These are phyloP conservation scores for Cynopterus sphinx DNA, from an alignment of 2,797 vertebrate species.

Conservation along the genomic window DNA sequence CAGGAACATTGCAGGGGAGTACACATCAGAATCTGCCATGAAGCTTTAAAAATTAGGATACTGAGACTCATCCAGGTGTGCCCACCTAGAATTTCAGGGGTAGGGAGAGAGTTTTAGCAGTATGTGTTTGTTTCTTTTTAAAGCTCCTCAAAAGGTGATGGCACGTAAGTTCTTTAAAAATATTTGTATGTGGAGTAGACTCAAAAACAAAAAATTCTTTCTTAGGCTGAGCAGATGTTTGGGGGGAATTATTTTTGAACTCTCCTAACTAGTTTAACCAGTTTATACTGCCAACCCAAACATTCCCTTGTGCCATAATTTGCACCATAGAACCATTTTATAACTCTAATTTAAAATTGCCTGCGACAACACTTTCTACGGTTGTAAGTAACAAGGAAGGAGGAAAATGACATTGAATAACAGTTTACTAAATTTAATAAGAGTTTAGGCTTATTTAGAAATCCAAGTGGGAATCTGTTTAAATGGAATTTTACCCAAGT, in stretches of 20 bases:
- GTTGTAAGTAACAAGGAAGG: slow-evolving; percentile 20
- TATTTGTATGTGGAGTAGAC: slow-evolving; percentile 40
- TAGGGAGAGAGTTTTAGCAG: not conserved
- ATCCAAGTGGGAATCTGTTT: slow-evolving; percentile 43
- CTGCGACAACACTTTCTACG: slow-evolving; percentile 16
- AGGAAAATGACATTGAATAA: slow-evolving; percentile 1
- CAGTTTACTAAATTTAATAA: slow-evolving; percentile 42
- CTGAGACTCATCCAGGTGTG: not conserved
- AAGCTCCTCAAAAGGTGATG: not conserved
- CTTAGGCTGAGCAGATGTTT: slow-evolving; percentile 46
- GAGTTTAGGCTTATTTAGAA: slow-evolving; percentile 53
- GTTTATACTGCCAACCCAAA: slow-evolving; percentile 71
- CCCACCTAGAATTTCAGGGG: not conserved
- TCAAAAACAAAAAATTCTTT: slow-evolving; percentile 45
- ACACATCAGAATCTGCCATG: not conserved
- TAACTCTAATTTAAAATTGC: slow-evolving; percentile 52
- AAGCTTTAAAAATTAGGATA: not conserved
- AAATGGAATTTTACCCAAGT: slow-evolving; percentile 12
- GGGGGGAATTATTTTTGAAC: slow-evolving; percentile 63
- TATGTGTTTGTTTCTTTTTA: not conserved
- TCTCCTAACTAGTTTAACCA: slow-evolving; percentile 69
- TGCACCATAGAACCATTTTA: slow-evolving; percentile 49
- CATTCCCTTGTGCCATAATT: slow-evolving; percentile 51
- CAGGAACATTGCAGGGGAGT: not conserved
- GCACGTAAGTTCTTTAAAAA: slow-evolving; percentile 9